A percentile compares a stretch with the other conserved stretches of the same genome.
Conservation (phyloP, 2,113 vertebrate species). For the Smithornis capensis region DNA sequence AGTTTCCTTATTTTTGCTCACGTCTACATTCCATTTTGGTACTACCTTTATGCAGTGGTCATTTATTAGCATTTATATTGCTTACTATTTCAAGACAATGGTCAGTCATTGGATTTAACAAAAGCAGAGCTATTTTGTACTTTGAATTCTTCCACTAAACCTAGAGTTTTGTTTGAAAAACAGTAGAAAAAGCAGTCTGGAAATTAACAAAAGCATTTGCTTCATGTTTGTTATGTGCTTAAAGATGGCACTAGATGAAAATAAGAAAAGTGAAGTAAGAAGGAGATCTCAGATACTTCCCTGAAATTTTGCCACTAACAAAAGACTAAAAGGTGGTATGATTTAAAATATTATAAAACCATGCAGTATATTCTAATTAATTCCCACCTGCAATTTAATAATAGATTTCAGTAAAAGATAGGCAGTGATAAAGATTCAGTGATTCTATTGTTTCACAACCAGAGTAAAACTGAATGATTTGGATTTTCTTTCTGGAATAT, state of each 20-base stretch:
- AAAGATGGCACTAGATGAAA: not conserved
- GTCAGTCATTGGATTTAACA: not conserved
- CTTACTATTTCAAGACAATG: not conserved
- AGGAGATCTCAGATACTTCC: not conserved
- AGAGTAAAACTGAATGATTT: not conserved
- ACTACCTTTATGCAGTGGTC: not conserved
- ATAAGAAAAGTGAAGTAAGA: not conserved
- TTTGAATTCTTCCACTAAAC: not conserved
- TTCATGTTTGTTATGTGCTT: not conserved
- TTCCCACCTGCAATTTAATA: not conserved
- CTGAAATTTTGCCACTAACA: not conserved
- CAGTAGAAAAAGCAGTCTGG: not conserved
- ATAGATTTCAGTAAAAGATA: not conserved
- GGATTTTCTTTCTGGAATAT: not conserved
- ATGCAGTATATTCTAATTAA: not conserved
- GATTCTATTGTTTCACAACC: not conserved
- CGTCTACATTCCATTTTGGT: not conserved
- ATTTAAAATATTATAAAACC: not conserved
- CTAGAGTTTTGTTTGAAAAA: not conserved
- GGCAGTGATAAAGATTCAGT: not conserved
- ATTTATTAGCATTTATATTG: conserved; percentile 46
- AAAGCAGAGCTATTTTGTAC: not conserved
- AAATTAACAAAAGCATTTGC: not conserved
- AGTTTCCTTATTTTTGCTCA: not conserved
- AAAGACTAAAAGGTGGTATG: not conserved